Evolutionary conservation across 2,113 vertebrate species (phyloP).

Genomic region (Cacatua alba): DNA sequence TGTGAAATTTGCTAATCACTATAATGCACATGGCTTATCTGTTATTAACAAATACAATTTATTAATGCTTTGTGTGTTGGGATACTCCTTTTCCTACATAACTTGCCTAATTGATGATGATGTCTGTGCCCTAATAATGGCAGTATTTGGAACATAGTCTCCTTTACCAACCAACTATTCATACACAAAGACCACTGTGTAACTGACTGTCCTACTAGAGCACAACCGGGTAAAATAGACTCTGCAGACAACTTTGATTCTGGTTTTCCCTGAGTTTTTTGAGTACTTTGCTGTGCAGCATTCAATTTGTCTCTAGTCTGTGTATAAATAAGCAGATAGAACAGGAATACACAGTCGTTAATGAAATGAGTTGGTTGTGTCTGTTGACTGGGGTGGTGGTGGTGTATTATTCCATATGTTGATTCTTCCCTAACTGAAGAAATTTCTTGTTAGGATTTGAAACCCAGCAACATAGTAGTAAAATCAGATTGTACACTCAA

Average conservation of each 20-base stretch:
- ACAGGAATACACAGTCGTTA: not conserved
- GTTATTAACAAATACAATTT: not conserved
- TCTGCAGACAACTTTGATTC: not conserved
- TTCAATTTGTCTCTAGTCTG: not conserved
- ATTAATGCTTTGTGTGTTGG: not conserved
- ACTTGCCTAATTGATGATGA: not conserved
- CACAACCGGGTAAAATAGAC: not conserved
- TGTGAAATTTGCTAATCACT: not conserved
- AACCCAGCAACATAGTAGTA: constrained; percentile 98
- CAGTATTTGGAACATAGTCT: not conserved
- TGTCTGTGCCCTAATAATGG: not conserved
- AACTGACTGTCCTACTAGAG: not conserved
- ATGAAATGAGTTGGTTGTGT: not conserved
- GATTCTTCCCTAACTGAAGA: constrained; percentile 4
- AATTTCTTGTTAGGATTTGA: constrained; percentile 86
- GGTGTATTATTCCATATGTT: not conserved
- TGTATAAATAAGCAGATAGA: not conserved
- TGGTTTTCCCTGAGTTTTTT: not conserved
- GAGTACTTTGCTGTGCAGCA: not conserved
- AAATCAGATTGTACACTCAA: constrained; percentile 97
- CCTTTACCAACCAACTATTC: not conserved
- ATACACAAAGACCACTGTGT: not conserved
- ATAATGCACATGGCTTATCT: rapidly evolving
- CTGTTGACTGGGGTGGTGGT: not conserved
- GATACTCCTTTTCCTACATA: not conserved